Evolutionary conservation across 2,888 invertebrate species (phyloP), one percentile per base, ranked within the genome.

Genomic region (Microctonus brassicae): DNA sequence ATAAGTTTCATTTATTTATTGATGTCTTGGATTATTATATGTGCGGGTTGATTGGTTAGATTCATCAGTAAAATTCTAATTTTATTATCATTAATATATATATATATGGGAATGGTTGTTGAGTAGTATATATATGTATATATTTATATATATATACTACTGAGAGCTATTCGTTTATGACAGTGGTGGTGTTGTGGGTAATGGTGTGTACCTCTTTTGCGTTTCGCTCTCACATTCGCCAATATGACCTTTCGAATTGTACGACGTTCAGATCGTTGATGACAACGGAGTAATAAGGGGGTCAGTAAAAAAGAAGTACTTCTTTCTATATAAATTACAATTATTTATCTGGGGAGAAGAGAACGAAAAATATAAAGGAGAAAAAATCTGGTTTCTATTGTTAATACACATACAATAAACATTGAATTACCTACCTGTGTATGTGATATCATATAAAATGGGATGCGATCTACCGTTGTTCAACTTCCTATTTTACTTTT

Each of bases 211-310:
- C 64, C 52, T 69, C 72, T 77, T 76, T 75, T 77, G 73, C 74
- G 73, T 69, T 73, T 68, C 52, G 66, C 52, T 63, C 47, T 68
- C 72, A 69, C 70, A 77, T 73, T 77, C 67, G 75, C 74, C 74
- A 74, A 74, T 73, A 17, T 77, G 77, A 77, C 77, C 77, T 77
- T 77, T 77, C 76, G 77, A 76, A 76, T 76, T 75, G 75, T 73
- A 72, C 72, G 60, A 62, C 64, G 65, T 70, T 47, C 47, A 62
- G n/a, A 47, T 61, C 22, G 22, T 33, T 47, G 65, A 47, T 62
- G 36, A 42, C 9, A 57, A 33, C 11, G 24, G 2, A 22, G 64
- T 69, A 33, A 60, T 69, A 33, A 60, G 67, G 63, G 53, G 9
- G 58, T 20, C 69, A 61, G 34, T 61, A 26, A 55, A 60, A 60